Conservation (phyloP, 2,888 invertebrate genomes). For the Halictus ligatus region DNA sequence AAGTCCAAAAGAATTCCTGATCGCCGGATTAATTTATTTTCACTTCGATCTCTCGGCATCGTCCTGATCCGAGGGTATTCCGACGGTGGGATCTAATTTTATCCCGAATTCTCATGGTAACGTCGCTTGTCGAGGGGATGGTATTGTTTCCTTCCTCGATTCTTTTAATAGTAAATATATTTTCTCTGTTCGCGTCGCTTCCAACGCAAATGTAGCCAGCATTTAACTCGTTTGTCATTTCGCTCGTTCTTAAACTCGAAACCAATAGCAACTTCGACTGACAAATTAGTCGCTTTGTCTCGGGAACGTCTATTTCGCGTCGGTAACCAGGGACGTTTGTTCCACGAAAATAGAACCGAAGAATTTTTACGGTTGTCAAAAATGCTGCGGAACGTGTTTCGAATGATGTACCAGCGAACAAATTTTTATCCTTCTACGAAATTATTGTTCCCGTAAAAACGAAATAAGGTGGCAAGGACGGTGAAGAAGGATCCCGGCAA, state of each 20-base stretch:
- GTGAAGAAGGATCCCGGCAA: background rate
- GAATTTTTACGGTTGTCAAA: background rate
- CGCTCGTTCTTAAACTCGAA: background rate
- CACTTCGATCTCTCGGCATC: background rate
- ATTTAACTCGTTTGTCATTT: background rate
- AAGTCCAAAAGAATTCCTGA: background rate
- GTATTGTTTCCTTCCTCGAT: background rate
- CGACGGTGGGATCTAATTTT: constrained; percentile 5
- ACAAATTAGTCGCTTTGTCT: constrained; percentile 11
- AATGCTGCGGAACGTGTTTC: background rate
- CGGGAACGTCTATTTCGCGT: background rate
- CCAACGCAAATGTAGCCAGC: background rate
- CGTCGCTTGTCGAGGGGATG: background rate
- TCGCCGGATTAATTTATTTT: constrained; percentile 1
- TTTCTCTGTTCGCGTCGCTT: too few species aligned
- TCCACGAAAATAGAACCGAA: background rate
- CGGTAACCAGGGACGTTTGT: background rate
- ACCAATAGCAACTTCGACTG: background rate
- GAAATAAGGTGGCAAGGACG: too few species aligned
- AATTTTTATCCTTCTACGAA: background rate
- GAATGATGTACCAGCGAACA: background rate
- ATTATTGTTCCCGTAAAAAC: background rate
- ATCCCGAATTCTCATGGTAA: background rate
- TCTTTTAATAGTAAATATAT: background rate
- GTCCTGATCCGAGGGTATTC: background rate